phyloP scores from a whole-genome alignment of 2,888 invertebrate genomes.

The Phymatocera aterrima region DNA sequence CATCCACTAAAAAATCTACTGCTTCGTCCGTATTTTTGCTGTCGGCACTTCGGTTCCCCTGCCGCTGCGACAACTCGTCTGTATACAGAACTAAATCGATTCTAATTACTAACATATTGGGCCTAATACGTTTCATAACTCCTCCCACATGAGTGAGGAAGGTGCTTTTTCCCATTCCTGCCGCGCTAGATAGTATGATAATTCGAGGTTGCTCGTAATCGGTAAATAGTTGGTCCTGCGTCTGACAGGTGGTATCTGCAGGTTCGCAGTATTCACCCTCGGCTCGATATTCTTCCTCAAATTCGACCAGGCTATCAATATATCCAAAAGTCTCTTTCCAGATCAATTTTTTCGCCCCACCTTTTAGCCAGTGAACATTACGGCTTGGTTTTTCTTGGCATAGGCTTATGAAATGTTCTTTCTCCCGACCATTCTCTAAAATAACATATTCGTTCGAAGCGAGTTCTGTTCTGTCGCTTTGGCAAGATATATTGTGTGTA shows the following conservation, averaged over 20 bases:
- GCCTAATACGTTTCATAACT: neutral
- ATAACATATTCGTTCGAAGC: neutral
- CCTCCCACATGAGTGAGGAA: neutral
- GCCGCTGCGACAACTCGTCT: neutral
- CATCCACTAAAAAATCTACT: neutral
- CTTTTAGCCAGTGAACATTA: conserved; percentile 10
- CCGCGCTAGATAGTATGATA: neutral
- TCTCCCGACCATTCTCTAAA: neutral
- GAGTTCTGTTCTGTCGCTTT: neutral
- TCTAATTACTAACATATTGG: neutral
- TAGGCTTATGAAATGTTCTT: neutral
- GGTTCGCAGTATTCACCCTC: neutral
- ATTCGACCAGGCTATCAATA: neutral
- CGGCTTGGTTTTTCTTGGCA: neutral
- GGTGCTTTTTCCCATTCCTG: conserved; percentile 9
- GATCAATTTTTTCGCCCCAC: neutral
- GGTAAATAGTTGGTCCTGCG: neutral
- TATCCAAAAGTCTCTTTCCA: neutral
- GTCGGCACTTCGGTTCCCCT: neutral
- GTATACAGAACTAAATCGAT: neutral
- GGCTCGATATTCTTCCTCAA: neutral
- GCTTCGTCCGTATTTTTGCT: neutral
- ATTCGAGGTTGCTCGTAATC: neutral
- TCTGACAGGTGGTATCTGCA: neutral
- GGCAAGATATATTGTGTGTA: neutral